Base-by-base conservation (phyloP, 2,113 vertebrate species). In the Pseudopodoces humilis region DNA sequence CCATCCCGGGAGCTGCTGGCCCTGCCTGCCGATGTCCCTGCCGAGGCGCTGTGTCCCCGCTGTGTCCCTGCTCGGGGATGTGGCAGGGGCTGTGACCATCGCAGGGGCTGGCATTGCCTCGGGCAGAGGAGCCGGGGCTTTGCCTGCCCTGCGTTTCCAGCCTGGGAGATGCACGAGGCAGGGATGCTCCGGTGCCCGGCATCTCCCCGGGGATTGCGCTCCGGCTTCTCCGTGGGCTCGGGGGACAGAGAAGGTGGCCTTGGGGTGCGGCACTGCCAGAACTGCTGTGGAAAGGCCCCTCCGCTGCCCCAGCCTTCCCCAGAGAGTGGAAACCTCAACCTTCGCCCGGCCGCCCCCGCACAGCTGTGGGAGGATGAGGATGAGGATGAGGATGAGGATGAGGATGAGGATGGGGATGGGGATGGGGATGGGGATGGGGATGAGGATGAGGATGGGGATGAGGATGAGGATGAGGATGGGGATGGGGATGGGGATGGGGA, bases 161-260 rank as follows among this genome's bases (percentile, higher is more conserved):
- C 12, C 28, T 7, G 13, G 13, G 30, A 35, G n/a, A 30, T 9
- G 68, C 21, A 31, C 4, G 33, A 28, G 16, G 31, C 24, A 3
- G 68, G 47, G 47, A 46, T 55, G 82, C 8, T 90, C 33, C 35
- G 39, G 35, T 12, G 7, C 8, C 22, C 41, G n/a, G 28, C 71
- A 27, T 6, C 20, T n/a, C 35, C 16, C 39, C 31, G 16, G 69
- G 59, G 22, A 15, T 11, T 49, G 70, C 4, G 0, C 11, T 33
- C 16, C 1, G 0, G 14, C 50, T 49, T 7, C 60, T 58, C 31
- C 1, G 0, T 1, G 3, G 35, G n/a, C 30, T 68, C 31, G 15
- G 47, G 44, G 18, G 16, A 15, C 15, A 46, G n/a, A 17, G 43
- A 69, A 62, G 39, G 43, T 0, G 7, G 13, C 35, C 22, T 44